These are phyloP conservation scores for Parapsyche elsis DNA, from an alignment of 1,140 invertebrate genomes.

Conservation along the genomic window DNA sequence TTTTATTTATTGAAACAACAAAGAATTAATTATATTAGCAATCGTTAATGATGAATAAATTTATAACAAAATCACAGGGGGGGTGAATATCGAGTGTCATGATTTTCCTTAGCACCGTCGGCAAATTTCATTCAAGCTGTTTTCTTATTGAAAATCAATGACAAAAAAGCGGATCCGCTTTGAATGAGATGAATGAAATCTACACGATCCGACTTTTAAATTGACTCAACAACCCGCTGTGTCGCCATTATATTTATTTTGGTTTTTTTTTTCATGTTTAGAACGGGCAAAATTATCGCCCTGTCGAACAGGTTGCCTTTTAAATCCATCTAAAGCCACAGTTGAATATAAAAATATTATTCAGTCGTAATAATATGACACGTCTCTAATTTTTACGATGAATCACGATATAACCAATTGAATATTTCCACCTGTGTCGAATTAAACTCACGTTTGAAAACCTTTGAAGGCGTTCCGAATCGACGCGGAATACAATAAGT, in stretches of 20 bases:
- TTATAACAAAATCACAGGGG: background rate
- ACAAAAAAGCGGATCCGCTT: background rate
- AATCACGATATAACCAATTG: too few relatives aligned
- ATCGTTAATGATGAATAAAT: conserved; percentile 15
- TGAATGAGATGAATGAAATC: conserved; percentile 6
- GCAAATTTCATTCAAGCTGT: background rate
- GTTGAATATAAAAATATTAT: too few relatives aligned
- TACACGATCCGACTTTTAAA: too few relatives aligned
- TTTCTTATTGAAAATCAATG: background rate
- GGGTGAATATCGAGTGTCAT: conserved; percentile 10
- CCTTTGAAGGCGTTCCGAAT: background rate
- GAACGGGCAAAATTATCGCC: too few relatives aligned
- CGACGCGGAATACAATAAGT: background rate
- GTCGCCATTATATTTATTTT: too few relatives aligned
- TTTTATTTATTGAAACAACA: conserved; percentile 6
- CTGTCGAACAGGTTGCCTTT: too few relatives aligned
- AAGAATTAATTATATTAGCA: conserved; percentile 9
- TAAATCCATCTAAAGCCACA: too few relatives aligned
- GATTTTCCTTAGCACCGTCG: background rate
- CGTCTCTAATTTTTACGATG: too few relatives aligned
- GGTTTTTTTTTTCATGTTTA: too few relatives aligned
- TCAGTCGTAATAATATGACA: too few relatives aligned
- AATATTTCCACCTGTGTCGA: too few relatives aligned
- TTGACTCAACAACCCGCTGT: too few relatives aligned
- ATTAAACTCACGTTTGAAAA: background rate